These are phyloP conservation scores for Cairina moschata DNA, from an alignment of 2,113 vertebrate species.

Conservation along the genomic window DNA sequence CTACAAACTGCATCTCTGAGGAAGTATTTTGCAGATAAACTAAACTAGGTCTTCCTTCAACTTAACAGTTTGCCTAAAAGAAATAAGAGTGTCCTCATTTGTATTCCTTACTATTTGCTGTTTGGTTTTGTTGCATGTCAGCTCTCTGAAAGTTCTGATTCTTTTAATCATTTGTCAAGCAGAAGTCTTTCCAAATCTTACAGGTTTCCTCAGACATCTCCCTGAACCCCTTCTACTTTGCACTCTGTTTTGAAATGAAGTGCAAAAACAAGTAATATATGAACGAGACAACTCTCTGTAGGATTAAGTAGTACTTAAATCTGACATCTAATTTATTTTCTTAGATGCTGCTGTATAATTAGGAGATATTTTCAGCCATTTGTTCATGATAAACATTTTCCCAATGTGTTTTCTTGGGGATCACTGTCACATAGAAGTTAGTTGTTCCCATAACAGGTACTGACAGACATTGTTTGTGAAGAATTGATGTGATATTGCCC, in stretches of 20 bases:
- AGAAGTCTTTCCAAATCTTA: background rate
- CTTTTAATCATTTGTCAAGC: background rate
- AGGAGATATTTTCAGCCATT: background rate
- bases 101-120: background rate
- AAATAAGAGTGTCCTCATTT: background rate
- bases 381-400: background rate
- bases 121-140: background rate
- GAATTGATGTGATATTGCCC: background rate
- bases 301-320: background rate
- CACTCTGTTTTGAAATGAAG: background rate
- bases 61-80: background rate
- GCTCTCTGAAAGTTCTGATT: too few relatives aligned
- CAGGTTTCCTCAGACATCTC: background rate
- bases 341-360: background rate
- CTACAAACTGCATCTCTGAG: background rate
- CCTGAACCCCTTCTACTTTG: background rate
- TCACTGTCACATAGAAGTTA: background rate
- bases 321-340: background rate
- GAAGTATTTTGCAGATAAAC: background rate
- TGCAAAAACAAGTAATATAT: background rate
- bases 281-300: rapidly evolving
- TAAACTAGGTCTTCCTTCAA: background rate
- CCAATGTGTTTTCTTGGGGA: background rate
- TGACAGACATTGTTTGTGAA: background rate
- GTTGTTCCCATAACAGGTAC: background rate